Evolutionary conservation across 2,888 invertebrate species (phyloP), one percentile per base, ranked within the genome.

Genomic region (Kuschelorhynchus macadamiae): DNA sequence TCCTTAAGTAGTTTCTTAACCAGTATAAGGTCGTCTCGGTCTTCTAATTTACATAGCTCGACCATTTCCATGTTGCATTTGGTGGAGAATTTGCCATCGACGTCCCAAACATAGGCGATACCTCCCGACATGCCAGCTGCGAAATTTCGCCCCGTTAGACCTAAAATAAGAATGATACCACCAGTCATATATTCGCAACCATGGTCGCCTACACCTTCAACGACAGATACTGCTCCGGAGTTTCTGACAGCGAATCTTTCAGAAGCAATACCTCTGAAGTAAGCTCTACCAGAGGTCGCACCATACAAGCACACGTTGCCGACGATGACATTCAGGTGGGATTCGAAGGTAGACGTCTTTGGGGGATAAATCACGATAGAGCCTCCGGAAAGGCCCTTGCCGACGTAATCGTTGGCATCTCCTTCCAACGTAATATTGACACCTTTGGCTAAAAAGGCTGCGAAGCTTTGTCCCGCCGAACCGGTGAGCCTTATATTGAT

Each of bases 121-220:
- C 86, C 86, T 46, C 96, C 96, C 63, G 97, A 97, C 98, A 99
- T 99, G 75, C 98, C 99, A 47, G 99, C 99, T 7, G 97, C 98
- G 86, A 99, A 99, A 86, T 99, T 99, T 71, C 98, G 87, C 0
- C 99, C 99, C 5, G 98, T 98, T 67, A 95, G 88, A 81, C 82
- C 82, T 12, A 99, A 88, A 78, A 99, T 93, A 53, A 99, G 87
- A 70, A 94, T 93, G 66, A 89, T 85, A 65, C 98, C 98, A 11
- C 97, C 98, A 49, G 99, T 99, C 99, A 99, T 99, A 85, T 99
- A 99, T 86, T 99, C 99, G 87, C 99, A 99, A 65, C 97, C 98
- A 85, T 99, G 98, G 86, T 99, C 99, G 39, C 99, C 99, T 64
- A 97, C 97, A 57, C 98, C 98, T 86, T 99, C 99, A 71, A 95